Percentiles rank a stretch among this genome's conserved stretches.
These are phyloP conservation scores for Agrochola circellaris DNA, from an alignment of 2,888 invertebrate genomes.

Conservation along the genomic window DNA sequence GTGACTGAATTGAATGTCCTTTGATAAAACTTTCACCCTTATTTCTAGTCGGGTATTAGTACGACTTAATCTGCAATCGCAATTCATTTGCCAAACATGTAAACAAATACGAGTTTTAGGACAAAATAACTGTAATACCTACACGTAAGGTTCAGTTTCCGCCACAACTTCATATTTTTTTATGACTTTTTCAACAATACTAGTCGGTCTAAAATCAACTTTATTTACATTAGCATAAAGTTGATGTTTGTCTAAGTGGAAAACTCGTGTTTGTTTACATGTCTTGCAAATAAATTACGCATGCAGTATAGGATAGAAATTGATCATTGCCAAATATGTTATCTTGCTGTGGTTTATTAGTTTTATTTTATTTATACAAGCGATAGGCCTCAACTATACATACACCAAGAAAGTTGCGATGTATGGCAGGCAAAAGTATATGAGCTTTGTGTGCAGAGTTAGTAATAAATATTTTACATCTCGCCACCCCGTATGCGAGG, in stretches of 20 bases:
- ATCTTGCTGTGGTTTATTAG: constrained; percentile 51
- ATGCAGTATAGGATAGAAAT: constrained; percentile 38
- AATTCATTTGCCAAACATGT: too few relatives aligned
- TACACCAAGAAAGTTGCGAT: not conserved
- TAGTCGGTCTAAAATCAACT: too few relatives aligned
- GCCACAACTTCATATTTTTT: too few relatives aligned
- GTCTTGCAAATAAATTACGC: too few relatives aligned
- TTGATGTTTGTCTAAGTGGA: too few relatives aligned
- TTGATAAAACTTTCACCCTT: constrained; percentile 20
- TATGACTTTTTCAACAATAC: too few relatives aligned
- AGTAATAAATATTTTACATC: not conserved
- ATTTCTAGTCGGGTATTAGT: constrained; percentile 17
- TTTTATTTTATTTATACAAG: constrained; percentile 1
- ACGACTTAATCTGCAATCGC: too few relatives aligned
- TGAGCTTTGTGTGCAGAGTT: not conserved
- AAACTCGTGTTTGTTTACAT: too few relatives aligned
- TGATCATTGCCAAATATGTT: constrained; percentile 50
- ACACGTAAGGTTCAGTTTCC: too few relatives aligned
- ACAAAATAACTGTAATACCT: too few relatives aligned
- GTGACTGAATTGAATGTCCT: not conserved
- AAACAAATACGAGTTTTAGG: too few relatives aligned
- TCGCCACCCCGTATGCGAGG: not conserved
- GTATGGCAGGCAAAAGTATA: not conserved
- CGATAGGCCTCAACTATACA: not conserved
- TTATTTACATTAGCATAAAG: too few relatives aligned